Conservation (phyloP, 2,888 invertebrate genomes). For the Belgica antarctica region DNA sequence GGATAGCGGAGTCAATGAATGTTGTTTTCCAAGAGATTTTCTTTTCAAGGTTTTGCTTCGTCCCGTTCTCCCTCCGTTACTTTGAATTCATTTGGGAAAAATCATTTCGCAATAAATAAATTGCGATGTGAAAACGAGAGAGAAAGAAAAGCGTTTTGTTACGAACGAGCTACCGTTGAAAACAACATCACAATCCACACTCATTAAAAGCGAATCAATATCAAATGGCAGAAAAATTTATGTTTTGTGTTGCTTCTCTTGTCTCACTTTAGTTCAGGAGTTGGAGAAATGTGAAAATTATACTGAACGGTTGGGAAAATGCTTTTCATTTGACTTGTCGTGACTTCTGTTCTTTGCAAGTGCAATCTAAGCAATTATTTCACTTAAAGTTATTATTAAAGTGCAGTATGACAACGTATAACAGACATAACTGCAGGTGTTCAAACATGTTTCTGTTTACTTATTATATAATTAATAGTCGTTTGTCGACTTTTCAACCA, state of each 20-base stretch:
- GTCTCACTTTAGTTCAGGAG: not conserved
- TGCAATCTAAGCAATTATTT: too few species aligned
- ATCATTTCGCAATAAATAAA: slow-evolving; percentile 38
- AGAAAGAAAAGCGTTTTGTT: slow-evolving; percentile 30
- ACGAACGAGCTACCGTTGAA: slow-evolving; percentile 41
- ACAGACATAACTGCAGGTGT: too few species aligned
- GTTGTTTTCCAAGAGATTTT: not conserved
- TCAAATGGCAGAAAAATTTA: slow-evolving; percentile 38
- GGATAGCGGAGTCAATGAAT: slow-evolving; percentile 34
- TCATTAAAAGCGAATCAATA: slow-evolving; percentile 44
- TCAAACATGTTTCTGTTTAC: too few species aligned
- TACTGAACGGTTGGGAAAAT: slow-evolving; percentile 4
- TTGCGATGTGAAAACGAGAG: slow-evolving; percentile 20
- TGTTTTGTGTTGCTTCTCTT: slow-evolving; percentile 34
- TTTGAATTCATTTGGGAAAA: slow-evolving; percentile 19
- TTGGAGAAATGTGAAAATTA: slow-evolving; percentile 23
- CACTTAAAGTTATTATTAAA: too few species aligned
- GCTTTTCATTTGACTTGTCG: not conserved
- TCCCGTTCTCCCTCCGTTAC: slow-evolving; percentile 2
- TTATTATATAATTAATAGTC: too few species aligned
- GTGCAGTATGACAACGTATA: too few species aligned
- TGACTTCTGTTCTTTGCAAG: too few species aligned
- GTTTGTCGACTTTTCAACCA: too few species aligned
- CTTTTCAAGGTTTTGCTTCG: slow-evolving; percentile 17
- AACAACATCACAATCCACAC: slow-evolving; percentile 34